These are phyloP conservation scores for Bufo bufo DNA, from an alignment of 2,113 vertebrate species.

Conservation along the genomic window DNA sequence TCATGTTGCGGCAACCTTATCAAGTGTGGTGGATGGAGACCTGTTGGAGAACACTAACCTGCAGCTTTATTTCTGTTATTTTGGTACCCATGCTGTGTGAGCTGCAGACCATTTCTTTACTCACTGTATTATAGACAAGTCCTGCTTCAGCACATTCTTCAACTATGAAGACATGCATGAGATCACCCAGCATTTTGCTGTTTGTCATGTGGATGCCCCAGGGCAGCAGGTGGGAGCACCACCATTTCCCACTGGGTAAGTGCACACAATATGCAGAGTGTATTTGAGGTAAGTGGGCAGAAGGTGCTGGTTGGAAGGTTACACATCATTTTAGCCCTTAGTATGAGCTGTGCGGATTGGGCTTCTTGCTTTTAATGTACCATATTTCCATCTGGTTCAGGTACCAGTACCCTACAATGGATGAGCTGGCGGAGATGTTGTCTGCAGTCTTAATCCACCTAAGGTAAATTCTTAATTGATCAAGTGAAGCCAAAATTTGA, in stretches of 20 bases:
- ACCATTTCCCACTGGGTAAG: constrained; percentile 87
- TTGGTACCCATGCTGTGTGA: too few species aligned
- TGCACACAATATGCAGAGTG: not conserved
- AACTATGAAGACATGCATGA: constrained; percentile 97
- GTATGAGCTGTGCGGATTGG: too few species aligned
- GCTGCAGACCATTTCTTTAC: not conserved
- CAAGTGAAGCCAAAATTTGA: not conserved
- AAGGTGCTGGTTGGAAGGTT: too few species aligned
- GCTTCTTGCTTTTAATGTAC: not conserved
- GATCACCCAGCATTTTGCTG: constrained; percentile 93
- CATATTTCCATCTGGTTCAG: constrained; percentile 67
- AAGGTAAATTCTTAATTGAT: constrained; percentile 71
- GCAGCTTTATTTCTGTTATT: too few species aligned
- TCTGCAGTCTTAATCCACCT: constrained; percentile 86
- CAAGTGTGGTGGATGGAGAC: too few species aligned
- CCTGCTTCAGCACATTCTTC: constrained; percentile 97
- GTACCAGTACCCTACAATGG: constrained; percentile 94
- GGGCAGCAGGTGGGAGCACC: constrained; percentile 92
- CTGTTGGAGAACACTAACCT: too few species aligned
- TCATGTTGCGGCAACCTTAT: too few species aligned
- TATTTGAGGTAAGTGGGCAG: not conserved
- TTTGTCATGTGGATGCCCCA: constrained; percentile 92
- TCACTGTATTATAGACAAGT: constrained; percentile 81
- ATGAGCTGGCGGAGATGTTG: constrained; percentile 92
- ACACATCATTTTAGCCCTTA: too few species aligned